Evolutionary conservation across 1,140 invertebrate genomes (phyloP), one percentile per base, ranked within the genome.

Genomic region (Zaprionus vittiger): DNA sequence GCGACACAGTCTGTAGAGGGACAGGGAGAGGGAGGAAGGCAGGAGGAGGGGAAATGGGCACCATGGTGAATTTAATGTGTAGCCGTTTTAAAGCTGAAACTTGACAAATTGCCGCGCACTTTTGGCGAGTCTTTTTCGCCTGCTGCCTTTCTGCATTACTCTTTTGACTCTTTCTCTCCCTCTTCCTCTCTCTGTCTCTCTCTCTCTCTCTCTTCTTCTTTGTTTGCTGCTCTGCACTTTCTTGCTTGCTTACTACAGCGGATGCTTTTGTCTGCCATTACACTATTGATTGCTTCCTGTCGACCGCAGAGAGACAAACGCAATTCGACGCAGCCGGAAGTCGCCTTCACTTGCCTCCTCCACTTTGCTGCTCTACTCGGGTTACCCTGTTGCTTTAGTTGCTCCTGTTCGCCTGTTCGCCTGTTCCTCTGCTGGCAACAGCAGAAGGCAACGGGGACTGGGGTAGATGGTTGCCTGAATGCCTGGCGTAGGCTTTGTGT

Each of bases 261-360:
- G 80, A 79, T 84, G 77, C 85, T 73, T 77, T 87, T 87, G 87
- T 91, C 83, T 74, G 89, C 76, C 76, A 76, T 85, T 74, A 80
- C 73, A 79, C 81, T 89, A 91, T 91, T 89, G 89, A 87, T 91
- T 91, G 82, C 83, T 84, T 91, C 83, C 87, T 84, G 83, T 86
- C 87, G 79, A 74, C 79, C 77, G 66, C 81, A 87, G 81, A 64
- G 67, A 83, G 73, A 76, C 70, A 83, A 83, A 81, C 76, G 69
- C 87, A 83, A 76, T 63, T 60, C 54, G 61, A 31, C 38, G 49
- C 66, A 89, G 64, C 47, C 86, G 85, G 85, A 90, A 85, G 86
- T 83, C 70, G 68, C 72, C 65, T 75, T 65, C 80, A 78, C 72
- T 66, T n/a, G 38, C 38, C 38, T 41, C 38, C 15, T 41, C 15